Evolutionary conservation across 1,140 invertebrate genomes (phyloP).

Genomic region (Brachionus angularis): DNA sequence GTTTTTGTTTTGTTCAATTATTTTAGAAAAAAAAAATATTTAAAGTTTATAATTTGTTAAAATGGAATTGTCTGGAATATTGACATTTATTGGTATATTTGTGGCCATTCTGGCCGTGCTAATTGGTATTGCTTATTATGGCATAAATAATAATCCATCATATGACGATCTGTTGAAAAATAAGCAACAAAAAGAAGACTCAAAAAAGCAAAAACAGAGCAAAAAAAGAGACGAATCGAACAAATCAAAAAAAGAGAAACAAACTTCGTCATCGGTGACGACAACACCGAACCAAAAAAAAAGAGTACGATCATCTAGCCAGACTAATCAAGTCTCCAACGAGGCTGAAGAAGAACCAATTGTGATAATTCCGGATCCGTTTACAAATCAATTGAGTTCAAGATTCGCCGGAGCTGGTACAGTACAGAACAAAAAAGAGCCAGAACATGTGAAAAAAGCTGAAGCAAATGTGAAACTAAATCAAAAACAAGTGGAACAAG

Average conservation of each 20-base stretch:
- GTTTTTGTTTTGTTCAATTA: too few relatives aligned
- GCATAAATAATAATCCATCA: background rate
- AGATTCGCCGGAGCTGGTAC: slow-evolving; percentile 6
- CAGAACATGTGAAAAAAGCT: background rate
- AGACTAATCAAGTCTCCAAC: background rate
- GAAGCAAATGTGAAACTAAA: background rate
- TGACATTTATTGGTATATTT: slow-evolving; percentile 1
- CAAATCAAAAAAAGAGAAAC: slow-evolving; percentile 1
- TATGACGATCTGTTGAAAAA: background rate
- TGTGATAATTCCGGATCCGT: slow-evolving; percentile 22
- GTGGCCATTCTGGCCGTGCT: background rate
- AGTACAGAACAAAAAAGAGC: background rate
- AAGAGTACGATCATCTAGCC: too few relatives aligned
- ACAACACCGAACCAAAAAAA: background rate
- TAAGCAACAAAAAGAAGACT: background rate
- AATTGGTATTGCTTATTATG: slow-evolving; percentile 22
- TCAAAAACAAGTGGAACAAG: background rate
- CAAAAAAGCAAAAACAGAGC: background rate
- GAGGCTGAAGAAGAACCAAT: slow-evolving; percentile 27
- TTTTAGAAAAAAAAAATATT: too few relatives aligned
- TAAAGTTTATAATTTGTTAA: too few relatives aligned
- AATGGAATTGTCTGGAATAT: slow-evolving; percentile 22
- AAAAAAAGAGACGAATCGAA: slow-evolving; percentile 14
- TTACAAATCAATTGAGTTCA: slow-evolving; percentile 11
- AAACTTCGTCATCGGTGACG: background rate